Conservation (phyloP, 2,888 invertebrate genomes). For the Sclerodermus sp. region DNA sequence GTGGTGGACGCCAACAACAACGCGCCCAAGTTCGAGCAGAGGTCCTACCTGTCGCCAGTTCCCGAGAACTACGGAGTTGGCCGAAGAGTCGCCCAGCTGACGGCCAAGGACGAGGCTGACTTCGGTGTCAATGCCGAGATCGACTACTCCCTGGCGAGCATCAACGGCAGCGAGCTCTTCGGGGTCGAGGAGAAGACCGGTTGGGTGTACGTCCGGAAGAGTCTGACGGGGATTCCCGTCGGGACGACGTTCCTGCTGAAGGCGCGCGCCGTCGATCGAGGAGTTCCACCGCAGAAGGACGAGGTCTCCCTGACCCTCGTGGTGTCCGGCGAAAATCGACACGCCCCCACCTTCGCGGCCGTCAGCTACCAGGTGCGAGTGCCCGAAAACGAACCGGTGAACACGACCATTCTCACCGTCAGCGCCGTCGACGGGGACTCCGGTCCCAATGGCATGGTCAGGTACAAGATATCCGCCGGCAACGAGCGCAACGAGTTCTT, state of each 20-base stretch:
- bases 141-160: constrained; percentile 72
- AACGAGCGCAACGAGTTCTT: constrained; percentile 79
- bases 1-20: constrained; percentile 93
- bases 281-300: constrained; percentile 83
- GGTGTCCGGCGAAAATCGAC: constrained; percentile 82
- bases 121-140: constrained; percentile 89
- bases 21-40: constrained; percentile 78
- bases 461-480: constrained; percentile 82
- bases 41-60: constrained; percentile 77
- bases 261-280: constrained; percentile 81
- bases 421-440: constrained; percentile 82
- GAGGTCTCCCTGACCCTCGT: constrained; percentile 74
- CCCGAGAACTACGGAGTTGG: constrained; percentile 75
- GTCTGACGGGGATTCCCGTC: constrained; percentile 63
- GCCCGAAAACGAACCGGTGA: constrained; percentile 86
- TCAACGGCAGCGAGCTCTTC: constrained; percentile 79
- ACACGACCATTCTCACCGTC: constrained; percentile 82
- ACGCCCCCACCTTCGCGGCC: constrained; percentile 80
- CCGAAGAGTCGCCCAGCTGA: constrained; percentile 72
- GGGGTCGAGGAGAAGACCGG: constrained; percentile 75
- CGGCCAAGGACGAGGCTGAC: constrained; percentile 77
- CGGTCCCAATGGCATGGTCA: constrained; percentile 87
- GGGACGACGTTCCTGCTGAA: constrained; percentile 63
- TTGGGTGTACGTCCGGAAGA: constrained; percentile 75
- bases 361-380: constrained; percentile 87